A percentile compares a stretch with the other conserved stretches of the same genome.
phyloP scores from a whole-genome alignment of 2,888 invertebrate genomes.

The Dioctria rufipes region DNA sequence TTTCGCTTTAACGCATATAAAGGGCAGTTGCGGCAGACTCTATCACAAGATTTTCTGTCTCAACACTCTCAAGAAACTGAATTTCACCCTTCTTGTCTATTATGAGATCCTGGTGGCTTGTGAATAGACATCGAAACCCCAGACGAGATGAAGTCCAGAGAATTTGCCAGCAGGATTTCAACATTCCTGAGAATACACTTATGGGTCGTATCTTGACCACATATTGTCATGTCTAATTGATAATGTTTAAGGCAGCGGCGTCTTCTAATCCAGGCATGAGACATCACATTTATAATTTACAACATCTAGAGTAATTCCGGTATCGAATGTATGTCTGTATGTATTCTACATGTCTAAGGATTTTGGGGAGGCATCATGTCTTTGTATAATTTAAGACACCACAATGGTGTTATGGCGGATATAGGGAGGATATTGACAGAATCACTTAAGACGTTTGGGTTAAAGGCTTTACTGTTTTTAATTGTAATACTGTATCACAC shows the following conservation, averaged over 20 bases:
- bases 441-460: not conserved
- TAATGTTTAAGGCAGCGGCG: slow-evolving; percentile 35
- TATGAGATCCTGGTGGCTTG: not conserved
- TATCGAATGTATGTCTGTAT: not conserved
- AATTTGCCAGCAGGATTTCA: slow-evolving; percentile 24
- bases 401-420: slow-evolving; percentile 6
- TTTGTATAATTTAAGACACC: slow-evolving; percentile 27
- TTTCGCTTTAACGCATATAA: slow-evolving; percentile 26
- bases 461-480: slow-evolving; percentile 17
- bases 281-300: slow-evolving; percentile 51
- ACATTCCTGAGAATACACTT: slow-evolving; percentile 37
- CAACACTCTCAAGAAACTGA: not conserved
- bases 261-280: slow-evolving; percentile 43
- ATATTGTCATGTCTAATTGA: slow-evolving; percentile 52
- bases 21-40: slow-evolving; percentile 9
- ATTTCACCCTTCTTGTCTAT: not conserved
- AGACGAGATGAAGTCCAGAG: slow-evolving; percentile 20
- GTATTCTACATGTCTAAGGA: slow-evolving; percentile 5
- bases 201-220: slow-evolving; percentile 44
- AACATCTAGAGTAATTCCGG: slow-evolving; percentile 31
- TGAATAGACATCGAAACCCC: not conserved
- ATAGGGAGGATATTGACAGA: slow-evolving; percentile 24
- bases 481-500: not conserved
- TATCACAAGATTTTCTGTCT: not conserved
- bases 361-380: slow-evolving; percentile 12